Evolutionary conservation across 1,140 invertebrate genomes (phyloP), one percentile per base, ranked within the genome.

Genomic region (Gyrodactylus bullatarudis): DNA sequence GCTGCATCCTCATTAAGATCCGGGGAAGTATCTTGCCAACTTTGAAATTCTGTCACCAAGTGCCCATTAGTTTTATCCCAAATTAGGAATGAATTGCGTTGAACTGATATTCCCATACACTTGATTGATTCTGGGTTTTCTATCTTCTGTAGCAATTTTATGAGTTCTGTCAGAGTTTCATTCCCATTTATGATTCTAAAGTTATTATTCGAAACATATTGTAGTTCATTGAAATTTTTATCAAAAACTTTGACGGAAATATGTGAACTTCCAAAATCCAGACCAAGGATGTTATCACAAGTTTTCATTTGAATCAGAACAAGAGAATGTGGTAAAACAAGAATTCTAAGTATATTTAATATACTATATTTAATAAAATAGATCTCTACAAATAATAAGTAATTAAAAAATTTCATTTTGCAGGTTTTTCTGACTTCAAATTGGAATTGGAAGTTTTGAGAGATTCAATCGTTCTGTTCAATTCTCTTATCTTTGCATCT

Each of bases 401-500:
- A n/a, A n/a, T n/a, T n/a, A n/a, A n/a, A n/a, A n/a, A n/a, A n/a
- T n/a, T n/a, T n/a, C n/a, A n/a, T n/a, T n/a, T n/a, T n/a, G n/a
- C n/a, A n/a, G n/a, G n/a, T n/a, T n/a, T n/a, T n/a, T n/a, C n/a
- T n/a, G n/a, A n/a, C n/a, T n/a, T n/a, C n/a, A n/a, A n/a, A n/a
- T n/a, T n/a, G n/a, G n/a, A 54, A 54, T 54, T 16, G 34, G 34
- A 54, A 54, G n/a, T 54, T n/a, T n/a, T 16, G 34, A 54, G 34
- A 54, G 34, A n/a, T 54, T 54, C 23, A 23, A 71, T 23, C 24
- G 21, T 24, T 25, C 70, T n/a, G 8, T 8, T 1, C 1, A 71
- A 23, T 71, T 71, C 70, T 24, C 70, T 24, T 1, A 71, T 23
- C 24, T 71, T 71, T 24, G 70, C 70, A n/a, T 71, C 70, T 71